Conservation (phyloP, 2,888 invertebrate genomes). For the Plebejus melissa region DNA sequence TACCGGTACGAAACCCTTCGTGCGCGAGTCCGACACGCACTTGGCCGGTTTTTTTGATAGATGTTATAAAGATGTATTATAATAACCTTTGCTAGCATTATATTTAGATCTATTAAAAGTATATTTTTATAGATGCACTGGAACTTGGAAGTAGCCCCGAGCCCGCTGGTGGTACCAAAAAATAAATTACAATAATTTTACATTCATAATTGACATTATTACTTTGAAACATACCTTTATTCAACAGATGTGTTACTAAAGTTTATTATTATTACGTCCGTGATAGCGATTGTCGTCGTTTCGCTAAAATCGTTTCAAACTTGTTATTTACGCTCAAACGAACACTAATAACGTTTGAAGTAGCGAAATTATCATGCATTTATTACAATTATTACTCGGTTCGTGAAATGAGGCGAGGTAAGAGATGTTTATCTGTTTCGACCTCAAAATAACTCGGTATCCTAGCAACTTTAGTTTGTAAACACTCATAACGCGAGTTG, state of each 20-base stretch:
- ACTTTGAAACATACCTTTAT: not conserved
- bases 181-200: too few relatives aligned
- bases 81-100: too few relatives aligned
- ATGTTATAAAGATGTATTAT: too few relatives aligned
- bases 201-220: too few relatives aligned
- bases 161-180: too few relatives aligned
- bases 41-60: too few relatives aligned
- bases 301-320: not conserved
- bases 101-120: too few relatives aligned
- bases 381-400: not conserved
- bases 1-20: too few relatives aligned
- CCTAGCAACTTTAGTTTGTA: slow-evolving; percentile 16
- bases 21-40: too few relatives aligned
- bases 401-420: not conserved
- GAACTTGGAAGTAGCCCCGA: too few relatives aligned
- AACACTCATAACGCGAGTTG: not conserved
- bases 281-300: slow-evolving; percentile 4
- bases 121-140: too few relatives aligned
- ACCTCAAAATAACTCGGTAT: slow-evolving; percentile 9
- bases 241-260: not conserved
- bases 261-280: slow-evolving; percentile 20
- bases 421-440: not conserved
- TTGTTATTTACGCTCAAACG: not conserved
- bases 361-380: not conserved
- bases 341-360: not conserved